Evolutionary conservation across 35 echinoderm and acorn worm genomes (phyloP), one percentile per base, ranked within the genome.

Genomic region (Chiridota heheva): DNA sequence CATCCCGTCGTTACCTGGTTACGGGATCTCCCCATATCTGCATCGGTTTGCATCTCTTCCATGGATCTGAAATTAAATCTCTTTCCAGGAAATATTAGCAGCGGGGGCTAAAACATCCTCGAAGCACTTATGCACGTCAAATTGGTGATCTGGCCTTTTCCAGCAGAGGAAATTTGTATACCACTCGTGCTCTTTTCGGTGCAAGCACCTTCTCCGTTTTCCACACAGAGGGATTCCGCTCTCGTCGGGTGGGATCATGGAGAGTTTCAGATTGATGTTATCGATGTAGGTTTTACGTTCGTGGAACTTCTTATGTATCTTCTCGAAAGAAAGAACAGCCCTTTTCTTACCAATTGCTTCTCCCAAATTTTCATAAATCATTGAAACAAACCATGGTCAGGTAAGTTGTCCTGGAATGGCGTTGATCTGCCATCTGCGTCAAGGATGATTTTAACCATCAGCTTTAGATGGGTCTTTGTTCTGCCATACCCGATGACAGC

Each of bases 361-460:
- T 60, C 70, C 70, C 15, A 80, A 42, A 8, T 77, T 36, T 33
- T 70, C 20, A 60, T 58, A 42, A 88, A 88, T 28, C 65, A 56
- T 5, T 20, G 31, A 18, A 67, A 69, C 65, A 75, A 88, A 25
- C 81, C 72, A 17, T 88, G 51, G 25, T 77, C 86, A 0, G 86
- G 86, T 10, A 53, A 58, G 35, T 80, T n/a, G 46, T 88, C 71
- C 18, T 33, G 60, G 56, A 81, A 88, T 2, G 48, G 46, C 22
- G 67, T 88, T 42, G 38, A 34, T 20, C 86, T 59, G 0, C 75
- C 64, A 41, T 88, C 86, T 72, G 69, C 76, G 32, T 80, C 62
- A 20, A 88, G 18, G 4, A 88, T 88, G 4, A 70, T 80, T 77
- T 84, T 84, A 1, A 84, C 81, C 56, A 72, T 61, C 42, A 69